phyloP scores from a whole-genome alignment of 2,888 invertebrate species.

The Tetragnatha montana region DNA sequence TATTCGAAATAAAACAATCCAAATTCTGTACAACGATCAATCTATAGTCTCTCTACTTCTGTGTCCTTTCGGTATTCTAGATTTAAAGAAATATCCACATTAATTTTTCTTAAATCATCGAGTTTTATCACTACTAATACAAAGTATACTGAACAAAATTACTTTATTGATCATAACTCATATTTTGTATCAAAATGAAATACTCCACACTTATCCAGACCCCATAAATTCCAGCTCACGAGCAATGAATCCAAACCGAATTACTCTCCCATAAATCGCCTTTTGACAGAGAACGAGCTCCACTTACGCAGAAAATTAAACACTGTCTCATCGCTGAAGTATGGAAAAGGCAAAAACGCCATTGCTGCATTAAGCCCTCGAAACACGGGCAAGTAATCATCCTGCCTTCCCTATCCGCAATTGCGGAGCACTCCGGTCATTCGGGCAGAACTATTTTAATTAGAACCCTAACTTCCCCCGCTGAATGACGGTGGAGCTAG shows the following conservation, averaged over 20 bases:
- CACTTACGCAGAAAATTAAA: background rate
- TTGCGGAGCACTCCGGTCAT: slow-evolving; percentile 6
- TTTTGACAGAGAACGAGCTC: background rate
- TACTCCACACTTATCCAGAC: background rate
- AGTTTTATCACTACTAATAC: too few relatives aligned
- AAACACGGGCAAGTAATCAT: background rate
- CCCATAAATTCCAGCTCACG: background rate
- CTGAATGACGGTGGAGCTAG: slow-evolving; percentile 10
- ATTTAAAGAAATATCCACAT: too few relatives aligned
- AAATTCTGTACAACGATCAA: too few relatives aligned
- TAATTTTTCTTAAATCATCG: too few relatives aligned
- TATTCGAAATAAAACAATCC: too few relatives aligned
- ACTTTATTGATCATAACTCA: too few relatives aligned
- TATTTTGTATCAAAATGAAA: background rate
- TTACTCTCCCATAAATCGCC: background rate
- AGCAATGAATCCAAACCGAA: background rate
- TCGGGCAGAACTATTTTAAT: slow-evolving; percentile 47
- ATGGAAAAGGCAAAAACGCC: background rate
- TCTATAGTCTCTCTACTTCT: too few relatives aligned
- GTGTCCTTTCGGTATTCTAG: too few relatives aligned
- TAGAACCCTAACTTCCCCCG: slow-evolving; percentile 32
- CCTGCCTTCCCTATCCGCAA: slow-evolving; percentile 11
- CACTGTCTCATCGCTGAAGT: background rate
- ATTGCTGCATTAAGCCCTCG: background rate
- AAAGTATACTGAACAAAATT: too few relatives aligned